Evolutionary conservation across 2,888 invertebrate species (phyloP), one percentile per base, ranked within the genome.

Genomic region (Andrena marginata): DNA sequence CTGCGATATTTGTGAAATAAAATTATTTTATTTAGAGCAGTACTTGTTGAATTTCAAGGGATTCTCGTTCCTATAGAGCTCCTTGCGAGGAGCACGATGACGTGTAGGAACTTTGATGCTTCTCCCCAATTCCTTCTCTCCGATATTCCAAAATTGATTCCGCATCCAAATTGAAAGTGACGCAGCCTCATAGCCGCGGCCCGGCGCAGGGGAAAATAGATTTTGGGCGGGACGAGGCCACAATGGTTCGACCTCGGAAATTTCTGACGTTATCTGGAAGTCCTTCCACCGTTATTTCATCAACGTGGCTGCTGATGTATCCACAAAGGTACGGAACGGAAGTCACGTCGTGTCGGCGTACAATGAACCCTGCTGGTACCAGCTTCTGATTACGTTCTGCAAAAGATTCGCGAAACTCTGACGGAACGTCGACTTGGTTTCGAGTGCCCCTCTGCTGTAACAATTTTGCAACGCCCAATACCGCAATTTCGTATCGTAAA

Each of bases 331-430:
- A 76, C 26, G 56, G 77, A 77, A 78, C 77, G 86, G 82, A 82
- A 85, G 79, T 85, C 82, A 80, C 81, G 84, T 85, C 85, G 75
- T 70, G 74, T 49, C 70, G 23, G 20, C 49, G 78, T 77, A 68
- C 85, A 84, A 77, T 82, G 85, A 84, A 84, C 85, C 67, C 70
- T 77, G 68, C 73, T 74, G 79, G 64, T 82, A 78, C 78, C 78
- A 78, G 75, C 68, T 54, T 75, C 68, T 75, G 82, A 82, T 84
- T 84, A 75, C 60, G 42, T 33, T 6, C 63, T 60, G 65, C 51
- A 35, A 74, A 70, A 59, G 67, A 64, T 60, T 75, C 33, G 56
- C 3, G 35, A 68, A 35, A 54, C 20, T n/a, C 49, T 8, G n/a
- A 49, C 65, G 26, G 31, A 29, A 5, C 54, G 31, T 31, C 8